Evolutionary conservation across 1,140 invertebrate genomes (phyloP), one percentile per base, ranked within the genome.

Genomic region (Stegodyphus dumicola): DNA sequence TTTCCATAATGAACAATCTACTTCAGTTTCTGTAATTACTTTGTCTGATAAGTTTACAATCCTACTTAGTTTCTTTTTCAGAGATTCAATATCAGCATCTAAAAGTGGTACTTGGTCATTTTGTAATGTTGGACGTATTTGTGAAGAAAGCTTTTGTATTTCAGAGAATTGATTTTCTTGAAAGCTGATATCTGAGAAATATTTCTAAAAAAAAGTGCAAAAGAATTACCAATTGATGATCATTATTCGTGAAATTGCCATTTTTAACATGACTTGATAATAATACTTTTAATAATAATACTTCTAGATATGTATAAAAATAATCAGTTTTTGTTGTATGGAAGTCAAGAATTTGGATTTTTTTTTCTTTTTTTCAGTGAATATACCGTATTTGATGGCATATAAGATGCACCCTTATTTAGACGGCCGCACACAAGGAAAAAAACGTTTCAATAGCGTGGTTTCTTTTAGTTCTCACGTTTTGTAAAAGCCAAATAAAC

Each of bases 1-100:
- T 87, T 94, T 94, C 94, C 95, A 96, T 54, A 94, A 93, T 88
- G 95, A 94, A 18, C 93, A 92, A 77, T 95, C 94, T 89, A 95
- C 94, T 88, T 96, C 95, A 33, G 96, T 88, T 65, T 94, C 93
- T 7, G 94, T 94, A 87, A 94, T 66, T n/a, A 60, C 69, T 65
- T 79, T 84, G 33, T 87, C 79, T 7, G 86, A 80, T n/a, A 52
- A 64, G 13, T 54, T 79, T 6, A 67, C 17, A 11, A 81, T 65
- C 49, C 65, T 60, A 15, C 52, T 18, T 15, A 87, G 65, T 60
- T 60, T 77, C 48, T 84, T 67, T 9, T 53, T 77, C 51, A 87
- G 15, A 17, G n/a, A 66, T 5, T 77, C 73, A 4, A 87, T 66
- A 77, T 87, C 83, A 15, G 18, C 5, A 73, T 77, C 71, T n/a